Base-by-base conservation (phyloP, 2,888 invertebrate genomes). In the Acleris sparsana region DNA sequence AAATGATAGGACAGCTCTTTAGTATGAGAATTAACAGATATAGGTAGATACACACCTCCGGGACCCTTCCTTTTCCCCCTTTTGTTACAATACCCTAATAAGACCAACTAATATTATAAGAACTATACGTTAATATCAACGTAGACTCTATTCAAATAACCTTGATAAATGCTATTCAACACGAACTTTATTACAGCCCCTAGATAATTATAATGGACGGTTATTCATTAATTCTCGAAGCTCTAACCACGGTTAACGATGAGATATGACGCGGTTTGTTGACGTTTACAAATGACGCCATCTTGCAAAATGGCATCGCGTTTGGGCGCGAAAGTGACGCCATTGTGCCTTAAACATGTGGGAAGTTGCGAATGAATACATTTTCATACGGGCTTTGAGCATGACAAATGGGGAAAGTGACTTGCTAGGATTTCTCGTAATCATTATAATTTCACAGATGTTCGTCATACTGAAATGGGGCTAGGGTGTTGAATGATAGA, bases 201-300 rank as follows among this genome's bases (percentile, higher is more conserved):
- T 44, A 57, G 62, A 49, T 49, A 53, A 51, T 60, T 64, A 46
- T 33, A 65, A 52, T 43, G 56, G 61, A 65, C 48, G 48, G 39
- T 39, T 64, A 53, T 64, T 57, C 66, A 53, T 66, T 66, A 57
- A 62, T 64, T 29, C 29, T 20, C 62, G 49, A 7, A 49, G 44
- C 55, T 51, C 55, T 51, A 65, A 55, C 65, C 59, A 17, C 53
- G 25, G 18, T 67, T 71, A 71, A 71, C 67, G 69, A 63, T 73
- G 72, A 71, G 70, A 70, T 70, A 72, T 71, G 69, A 70, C 65
- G 67, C 29, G 46, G 11, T 49, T 67, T 22, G 70, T 67, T 57
- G 73, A 69, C 73, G 51, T 46, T 70, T 68, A 73, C 63, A 69
- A 73, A 73, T 68, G 71, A 58, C 67, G 62, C 69, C 68, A 73